Conservation (phyloP, 2,113 vertebrate species). For the Rattus norvegicus region DNA sequence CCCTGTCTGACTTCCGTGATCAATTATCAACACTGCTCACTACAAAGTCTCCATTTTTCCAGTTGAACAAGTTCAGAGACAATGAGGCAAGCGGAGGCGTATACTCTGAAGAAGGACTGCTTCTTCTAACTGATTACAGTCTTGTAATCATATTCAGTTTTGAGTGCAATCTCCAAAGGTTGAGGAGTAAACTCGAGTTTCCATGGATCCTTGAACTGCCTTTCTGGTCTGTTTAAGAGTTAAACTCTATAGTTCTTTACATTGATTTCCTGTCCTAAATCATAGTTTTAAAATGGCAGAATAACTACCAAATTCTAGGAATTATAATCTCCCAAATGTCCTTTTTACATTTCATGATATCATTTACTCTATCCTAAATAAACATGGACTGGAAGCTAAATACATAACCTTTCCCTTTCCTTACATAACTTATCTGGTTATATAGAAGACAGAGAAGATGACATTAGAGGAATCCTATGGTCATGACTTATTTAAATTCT, state of each 20-base stretch:
- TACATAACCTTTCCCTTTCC: not conserved
- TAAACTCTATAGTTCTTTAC: not conserved
- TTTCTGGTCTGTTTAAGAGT: not conserved
- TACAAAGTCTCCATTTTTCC: not conserved
- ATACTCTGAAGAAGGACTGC: not conserved
- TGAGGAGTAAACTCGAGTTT: not conserved
- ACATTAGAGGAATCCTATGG: not conserved
- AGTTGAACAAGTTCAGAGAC: not conserved
- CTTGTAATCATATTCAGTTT: not conserved
- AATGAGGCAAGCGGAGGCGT: not conserved
- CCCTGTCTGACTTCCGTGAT: not conserved
- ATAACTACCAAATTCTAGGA: not conserved
- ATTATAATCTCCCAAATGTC: not conserved
- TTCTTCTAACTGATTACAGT: not conserved
- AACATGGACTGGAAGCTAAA: not conserved
- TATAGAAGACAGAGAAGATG: not conserved
- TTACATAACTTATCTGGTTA: constrained; percentile 5
- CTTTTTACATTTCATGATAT: not conserved
- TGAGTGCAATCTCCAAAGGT: not conserved
- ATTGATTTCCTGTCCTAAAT: not conserved
- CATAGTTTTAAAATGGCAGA: constrained; percentile 5
- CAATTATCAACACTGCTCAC: not conserved
- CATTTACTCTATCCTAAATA: constrained; percentile 22
- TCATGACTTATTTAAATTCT: constrained; percentile 3
- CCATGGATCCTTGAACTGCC: not conserved